phyloP scores from a whole-genome alignment of 2,113 vertebrate species.

The Xiphorhynchus elegans region DNA sequence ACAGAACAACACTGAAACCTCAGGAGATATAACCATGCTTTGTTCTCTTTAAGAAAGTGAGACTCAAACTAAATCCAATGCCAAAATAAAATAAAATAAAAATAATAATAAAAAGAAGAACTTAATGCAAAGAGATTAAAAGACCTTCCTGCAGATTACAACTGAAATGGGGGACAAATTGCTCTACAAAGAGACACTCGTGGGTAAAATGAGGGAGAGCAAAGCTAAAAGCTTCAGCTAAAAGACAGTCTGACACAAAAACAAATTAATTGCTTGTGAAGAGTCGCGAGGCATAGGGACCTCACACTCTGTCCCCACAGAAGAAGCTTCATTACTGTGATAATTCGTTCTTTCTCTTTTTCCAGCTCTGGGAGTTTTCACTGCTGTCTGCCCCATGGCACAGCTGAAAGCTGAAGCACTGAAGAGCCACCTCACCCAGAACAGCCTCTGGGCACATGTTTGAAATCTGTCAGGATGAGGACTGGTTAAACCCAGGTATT shows the following conservation, averaged over 20 bases:
- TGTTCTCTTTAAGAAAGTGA: neutral
- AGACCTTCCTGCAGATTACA: neutral
- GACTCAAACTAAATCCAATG: neutral
- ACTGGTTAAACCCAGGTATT: neutral
- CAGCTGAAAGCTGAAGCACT: neutral
- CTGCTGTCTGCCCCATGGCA: neutral
- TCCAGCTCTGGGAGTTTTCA: neutral
- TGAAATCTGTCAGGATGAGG: neutral
- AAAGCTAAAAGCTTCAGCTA: neutral
- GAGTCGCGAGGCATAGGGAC: fast-evolving
- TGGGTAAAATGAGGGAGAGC: neutral
- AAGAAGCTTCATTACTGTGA: neutral
- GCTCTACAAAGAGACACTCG: neutral
- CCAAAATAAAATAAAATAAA: neutral
- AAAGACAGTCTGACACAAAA: neutral
- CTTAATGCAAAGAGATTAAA: neutral
- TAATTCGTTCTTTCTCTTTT: neutral
- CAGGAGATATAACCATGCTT: neutral
- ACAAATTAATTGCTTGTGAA: neutral
- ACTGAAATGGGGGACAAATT: neutral
- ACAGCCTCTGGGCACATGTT: neutral
- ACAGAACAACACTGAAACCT: neutral
- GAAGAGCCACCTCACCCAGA: neutral
- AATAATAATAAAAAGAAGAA: too few species aligned
- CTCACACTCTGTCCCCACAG: neutral